phyloP scores from a whole-genome alignment of 2,797 vertebrate species.

The Myotis planiceps region DNA sequence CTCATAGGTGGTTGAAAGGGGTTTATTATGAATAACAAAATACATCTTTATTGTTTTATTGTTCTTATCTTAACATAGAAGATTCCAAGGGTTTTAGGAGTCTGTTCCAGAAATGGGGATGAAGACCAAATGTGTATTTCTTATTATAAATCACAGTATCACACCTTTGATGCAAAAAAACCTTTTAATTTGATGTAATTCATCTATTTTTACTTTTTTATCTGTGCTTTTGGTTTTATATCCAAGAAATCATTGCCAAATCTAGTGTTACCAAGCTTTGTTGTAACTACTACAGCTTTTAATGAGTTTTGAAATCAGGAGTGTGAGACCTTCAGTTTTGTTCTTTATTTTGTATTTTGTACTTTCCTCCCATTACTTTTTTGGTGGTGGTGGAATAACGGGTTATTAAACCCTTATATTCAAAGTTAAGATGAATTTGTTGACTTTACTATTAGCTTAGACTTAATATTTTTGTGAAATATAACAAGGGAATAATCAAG shows the following conservation, averaged over 20 bases:
- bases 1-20: background rate
- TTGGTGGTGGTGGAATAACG: background rate
- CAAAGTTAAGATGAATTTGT: background rate
- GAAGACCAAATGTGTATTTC: background rate
- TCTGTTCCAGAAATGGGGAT: background rate
- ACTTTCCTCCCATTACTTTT: background rate
- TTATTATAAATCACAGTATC: too few species aligned
- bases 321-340: background rate
- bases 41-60: background rate
- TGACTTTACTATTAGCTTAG: background rate
- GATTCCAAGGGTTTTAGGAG: background rate
- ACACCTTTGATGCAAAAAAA: too few species aligned
- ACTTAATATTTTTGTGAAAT: background rate
- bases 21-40: background rate
- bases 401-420: slow-evolving; percentile 4
- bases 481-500: background rate
- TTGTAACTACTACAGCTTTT: background rate
- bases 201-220: background rate
- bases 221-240: background rate
- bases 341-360: slow-evolving; percentile 17
- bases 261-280: background rate
- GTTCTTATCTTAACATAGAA: background rate
- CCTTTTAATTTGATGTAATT: too few species aligned
- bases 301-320: background rate
- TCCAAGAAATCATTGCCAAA: background rate